phyloP scores from a whole-genome alignment of 2,797 vertebrate species.

The Chiroxiphia lanceolata region DNA sequence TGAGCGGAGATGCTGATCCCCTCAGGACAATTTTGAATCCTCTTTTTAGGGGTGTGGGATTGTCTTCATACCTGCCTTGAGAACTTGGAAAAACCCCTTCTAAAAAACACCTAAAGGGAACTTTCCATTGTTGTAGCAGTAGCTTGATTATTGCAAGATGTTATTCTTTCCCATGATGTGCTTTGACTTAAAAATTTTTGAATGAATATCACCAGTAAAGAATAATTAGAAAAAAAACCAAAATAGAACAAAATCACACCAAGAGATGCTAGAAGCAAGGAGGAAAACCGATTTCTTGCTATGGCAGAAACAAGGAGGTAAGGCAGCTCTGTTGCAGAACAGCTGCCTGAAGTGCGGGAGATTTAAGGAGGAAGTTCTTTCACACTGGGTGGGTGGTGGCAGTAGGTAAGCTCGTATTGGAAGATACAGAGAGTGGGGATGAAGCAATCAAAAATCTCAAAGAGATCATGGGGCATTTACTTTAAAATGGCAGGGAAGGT shows the following conservation, averaged over 20 bases:
- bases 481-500: not conserved
- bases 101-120: not conserved
- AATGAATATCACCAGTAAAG: not conserved
- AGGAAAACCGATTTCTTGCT: not conserved
- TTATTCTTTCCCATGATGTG: not conserved
- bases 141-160: not conserved
- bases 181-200: not conserved
- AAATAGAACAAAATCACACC: not conserved
- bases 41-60: not conserved
- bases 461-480: not conserved
- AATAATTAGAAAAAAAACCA: not conserved
- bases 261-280: not conserved
- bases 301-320: not conserved
- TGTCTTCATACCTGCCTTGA: not conserved
- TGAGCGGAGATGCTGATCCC: not conserved
- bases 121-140: not conserved
- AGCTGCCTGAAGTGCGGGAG: not conserved
- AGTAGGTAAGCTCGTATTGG: not conserved
- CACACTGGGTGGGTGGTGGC: not conserved
- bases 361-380: not conserved
- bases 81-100: conserved; percentile 22
- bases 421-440: not conserved
- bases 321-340: not conserved
- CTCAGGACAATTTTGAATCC: not conserved
- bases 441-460: not conserved